phyloP scores from a whole-genome alignment of 2,888 invertebrate genomes.

The Lymantria monacha region DNA sequence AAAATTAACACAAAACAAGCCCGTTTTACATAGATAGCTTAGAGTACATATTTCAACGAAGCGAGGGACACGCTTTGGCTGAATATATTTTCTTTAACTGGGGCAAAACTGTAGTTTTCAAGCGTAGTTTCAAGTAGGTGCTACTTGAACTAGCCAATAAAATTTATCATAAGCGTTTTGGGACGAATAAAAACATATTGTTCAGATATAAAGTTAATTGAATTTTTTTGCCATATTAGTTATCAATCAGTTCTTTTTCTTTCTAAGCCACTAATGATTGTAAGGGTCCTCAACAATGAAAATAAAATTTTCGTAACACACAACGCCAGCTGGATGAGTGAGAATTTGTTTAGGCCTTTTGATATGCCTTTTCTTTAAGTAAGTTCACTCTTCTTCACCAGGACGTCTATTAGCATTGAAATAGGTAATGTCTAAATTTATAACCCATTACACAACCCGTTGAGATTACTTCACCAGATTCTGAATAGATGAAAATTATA shows the following conservation, averaged over 20 bases:
- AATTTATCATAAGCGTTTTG: conserved; percentile 38
- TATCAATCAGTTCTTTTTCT: not conserved
- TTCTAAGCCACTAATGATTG: not conserved
- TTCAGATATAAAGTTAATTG: conserved; percentile 1
- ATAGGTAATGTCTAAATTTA: too few relatives aligned
- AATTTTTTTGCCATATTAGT: not conserved
- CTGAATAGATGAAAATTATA: too few relatives aligned
- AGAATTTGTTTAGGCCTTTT: too few relatives aligned
- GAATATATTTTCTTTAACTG: conserved; percentile 35
- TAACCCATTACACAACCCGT: too few relatives aligned
- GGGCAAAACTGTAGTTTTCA: conserved; percentile 39
- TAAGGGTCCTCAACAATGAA: too few relatives aligned
- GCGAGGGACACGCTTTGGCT: conserved; percentile 23
- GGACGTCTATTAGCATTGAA: too few relatives aligned
- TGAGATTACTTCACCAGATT: too few relatives aligned
- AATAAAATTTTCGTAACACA: too few relatives aligned
- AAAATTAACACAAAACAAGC: not conserved
- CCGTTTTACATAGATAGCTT: conserved; percentile 22
- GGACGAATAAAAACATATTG: conserved; percentile 32
- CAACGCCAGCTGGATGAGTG: too few relatives aligned
- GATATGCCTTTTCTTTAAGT: too few relatives aligned
- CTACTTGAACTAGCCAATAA: conserved; percentile 34
- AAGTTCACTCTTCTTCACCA: too few relatives aligned
- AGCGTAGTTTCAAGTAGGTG: conserved; percentile 30
- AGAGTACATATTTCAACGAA: conserved; percentile 31